These are phyloP conservation scores for Nestor notabilis DNA, from an alignment of 2,113 vertebrate genomes.

Conservation along the genomic window DNA sequence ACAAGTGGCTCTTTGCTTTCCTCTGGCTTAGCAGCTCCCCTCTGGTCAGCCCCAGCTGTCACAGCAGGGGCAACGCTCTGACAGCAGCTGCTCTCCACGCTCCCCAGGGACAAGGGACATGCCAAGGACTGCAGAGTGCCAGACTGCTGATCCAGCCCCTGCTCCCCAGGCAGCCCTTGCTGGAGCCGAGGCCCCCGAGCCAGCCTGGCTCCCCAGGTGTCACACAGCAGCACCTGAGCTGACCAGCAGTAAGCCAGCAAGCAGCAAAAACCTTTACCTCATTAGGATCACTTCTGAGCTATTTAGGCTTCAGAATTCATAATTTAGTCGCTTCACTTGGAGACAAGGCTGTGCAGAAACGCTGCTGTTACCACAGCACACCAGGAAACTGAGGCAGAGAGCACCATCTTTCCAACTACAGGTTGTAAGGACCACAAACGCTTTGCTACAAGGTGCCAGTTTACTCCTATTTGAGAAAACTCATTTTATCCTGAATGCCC, in stretches of 20 bases:
- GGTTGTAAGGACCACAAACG: neutral
- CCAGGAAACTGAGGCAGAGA: neutral
- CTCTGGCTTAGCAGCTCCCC: neutral
- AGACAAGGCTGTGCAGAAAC: neutral
- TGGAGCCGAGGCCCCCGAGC: neutral
- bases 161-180: neutral
- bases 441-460: neutral
- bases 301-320: neutral
- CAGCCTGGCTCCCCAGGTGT: neutral
- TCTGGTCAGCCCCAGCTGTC: conserved; percentile 31
- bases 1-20: neutral
- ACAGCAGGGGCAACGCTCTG: neutral
- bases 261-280: neutral
- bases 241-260: neutral
- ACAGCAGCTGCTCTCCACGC: neutral
- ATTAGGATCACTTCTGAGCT: fast-evolving
- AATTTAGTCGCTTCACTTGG: neutral
- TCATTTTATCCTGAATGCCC: neutral
- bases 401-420: neutral
- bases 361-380: neutral
- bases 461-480: neutral
- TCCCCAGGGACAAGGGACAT: neutral
- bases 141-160: neutral
- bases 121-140: neutral
- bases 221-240: neutral